Evolutionary conservation across 2,888 invertebrate species (phyloP).

Genomic region (Macroteleia sp.): DNA sequence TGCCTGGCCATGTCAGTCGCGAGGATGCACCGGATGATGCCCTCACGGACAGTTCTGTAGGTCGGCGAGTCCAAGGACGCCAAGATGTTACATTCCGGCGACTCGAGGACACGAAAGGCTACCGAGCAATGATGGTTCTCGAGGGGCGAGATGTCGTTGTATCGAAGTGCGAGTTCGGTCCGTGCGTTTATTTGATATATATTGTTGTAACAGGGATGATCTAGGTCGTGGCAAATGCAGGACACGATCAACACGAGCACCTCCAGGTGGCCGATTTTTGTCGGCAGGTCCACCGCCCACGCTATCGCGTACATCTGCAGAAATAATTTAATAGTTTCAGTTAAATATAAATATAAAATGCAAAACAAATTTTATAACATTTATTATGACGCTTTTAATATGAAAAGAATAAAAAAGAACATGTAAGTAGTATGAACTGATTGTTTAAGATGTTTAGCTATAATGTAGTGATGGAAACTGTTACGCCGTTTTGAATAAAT

Average conservation of each 20-base stretch:
- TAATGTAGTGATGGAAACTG: no score
- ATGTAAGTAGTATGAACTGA: no score
- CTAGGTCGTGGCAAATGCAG: conserved; percentile 92
- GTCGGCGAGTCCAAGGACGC: conserved; percentile 87
- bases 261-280: conserved; percentile 90
- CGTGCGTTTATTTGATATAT: conserved; percentile 93
- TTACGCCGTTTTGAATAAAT: no score
- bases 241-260: conserved; percentile 91
- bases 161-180: conserved; percentile 92
- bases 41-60: conserved; percentile 89
- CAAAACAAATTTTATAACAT: no score
- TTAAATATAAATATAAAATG: no score
- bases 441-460: no score
- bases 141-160: conserved; percentile 93
- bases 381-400: no score
- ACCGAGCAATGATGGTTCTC: conserved; percentile 95
- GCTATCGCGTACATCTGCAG: conserved; percentile 94
- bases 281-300: conserved; percentile 89
- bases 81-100: conserved; percentile 92
- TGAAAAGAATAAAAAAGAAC: no score
- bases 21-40: conserved; percentile 91
- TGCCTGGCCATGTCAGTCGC: conserved; percentile 92
- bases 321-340: no score
- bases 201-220: conserved; percentile 91
- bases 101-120: conserved; percentile 91